Conservation (phyloP, 2,888 invertebrate genomes). For the Andrena flavipes region DNA sequence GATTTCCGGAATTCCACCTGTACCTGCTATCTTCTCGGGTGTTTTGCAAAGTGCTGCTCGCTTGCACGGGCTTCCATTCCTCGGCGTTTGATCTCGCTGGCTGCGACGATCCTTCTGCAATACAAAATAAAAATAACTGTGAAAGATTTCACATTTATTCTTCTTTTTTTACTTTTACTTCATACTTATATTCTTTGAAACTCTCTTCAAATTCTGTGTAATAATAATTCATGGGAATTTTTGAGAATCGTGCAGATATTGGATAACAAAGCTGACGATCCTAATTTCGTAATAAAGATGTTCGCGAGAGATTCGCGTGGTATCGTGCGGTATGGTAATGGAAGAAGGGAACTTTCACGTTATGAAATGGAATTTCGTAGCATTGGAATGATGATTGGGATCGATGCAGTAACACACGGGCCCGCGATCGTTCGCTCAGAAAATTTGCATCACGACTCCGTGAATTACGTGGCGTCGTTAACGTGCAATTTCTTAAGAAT, state of each 20-base stretch:
- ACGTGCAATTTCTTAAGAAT: slow-evolving; percentile 34
- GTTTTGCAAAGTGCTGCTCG: slow-evolving; percentile 50
- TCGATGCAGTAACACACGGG: neutral
- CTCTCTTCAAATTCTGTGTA: no score
- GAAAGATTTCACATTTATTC: neutral
- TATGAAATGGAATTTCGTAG: slow-evolving; percentile 58
- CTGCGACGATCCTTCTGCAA: slow-evolving; percentile 47
- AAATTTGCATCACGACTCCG: neutral
- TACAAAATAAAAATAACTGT: neutral
- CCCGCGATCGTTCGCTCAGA: slow-evolving; percentile 12
- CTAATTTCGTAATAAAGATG: no score
- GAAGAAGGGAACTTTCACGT: slow-evolving; percentile 25
- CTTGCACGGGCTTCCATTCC: slow-evolving; percentile 58
- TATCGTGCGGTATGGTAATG: neutral
- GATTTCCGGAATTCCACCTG: slow-evolving; percentile 76
- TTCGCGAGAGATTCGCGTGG: no score
- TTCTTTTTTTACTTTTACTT: neutral
- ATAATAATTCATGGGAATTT: no score
- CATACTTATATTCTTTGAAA: no score
- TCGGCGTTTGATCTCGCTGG: slow-evolving; percentile 37
- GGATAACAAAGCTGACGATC: no score
- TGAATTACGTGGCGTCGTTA: slow-evolving; percentile 9
- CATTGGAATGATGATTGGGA: neutral
- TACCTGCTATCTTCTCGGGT: slow-evolving; percentile 82
- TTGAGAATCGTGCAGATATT: no score